Evolutionary conservation across 2,888 invertebrate species (phyloP).

Genomic region (Caenorhabditis angaria): DNA sequence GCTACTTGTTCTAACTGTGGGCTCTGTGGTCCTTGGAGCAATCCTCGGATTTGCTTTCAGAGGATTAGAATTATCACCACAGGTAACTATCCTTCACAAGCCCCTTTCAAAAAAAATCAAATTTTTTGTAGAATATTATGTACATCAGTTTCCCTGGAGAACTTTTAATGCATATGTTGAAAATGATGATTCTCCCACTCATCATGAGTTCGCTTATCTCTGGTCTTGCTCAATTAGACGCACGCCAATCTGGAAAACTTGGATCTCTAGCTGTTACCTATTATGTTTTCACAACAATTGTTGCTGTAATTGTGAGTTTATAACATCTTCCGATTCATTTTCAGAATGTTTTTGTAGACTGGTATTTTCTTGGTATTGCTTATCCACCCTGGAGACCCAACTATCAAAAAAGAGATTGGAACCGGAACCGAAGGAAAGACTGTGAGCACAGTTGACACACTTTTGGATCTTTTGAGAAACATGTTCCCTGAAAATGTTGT

Average conservation of each 20-base stretch:
- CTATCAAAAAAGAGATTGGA: constrained; percentile 70
- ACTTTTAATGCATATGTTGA: constrained; percentile 79
- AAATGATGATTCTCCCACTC: constrained; percentile 80
- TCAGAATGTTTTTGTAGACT: constrained; percentile 51
- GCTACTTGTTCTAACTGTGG: constrained; percentile 77
- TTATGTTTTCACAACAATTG: constrained; percentile 79
- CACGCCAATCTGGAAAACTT: constrained; percentile 79
- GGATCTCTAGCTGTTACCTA: constrained; percentile 78
- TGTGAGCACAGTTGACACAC: constrained; percentile 80
- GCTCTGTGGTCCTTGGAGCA: constrained; percentile 78
- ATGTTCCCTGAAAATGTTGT: constrained; percentile 90
- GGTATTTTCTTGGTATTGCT: constrained; percentile 78
- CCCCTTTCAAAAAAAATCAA: too few species aligned
- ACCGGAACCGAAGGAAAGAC: constrained; percentile 65
- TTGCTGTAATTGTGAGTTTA: constrained; percentile 77
- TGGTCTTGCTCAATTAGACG: constrained; percentile 79
- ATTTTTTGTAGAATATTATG: constrained; percentile 74
- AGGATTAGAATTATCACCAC: constrained; percentile 55
- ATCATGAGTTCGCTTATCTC: constrained; percentile 79
- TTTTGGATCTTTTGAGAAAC: constrained; percentile 89
- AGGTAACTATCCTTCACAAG: constrained; percentile 23
- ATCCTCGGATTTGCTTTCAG: constrained; percentile 77
- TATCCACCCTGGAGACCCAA: constrained; percentile 79
- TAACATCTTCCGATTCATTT: background rate
- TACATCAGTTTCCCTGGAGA: constrained; percentile 80